Evolutionary conservation across 2,113 vertebrate genomes (phyloP), one percentile per base, ranked within the genome.

Genomic region (Embiotoca jacksoni): DNA sequence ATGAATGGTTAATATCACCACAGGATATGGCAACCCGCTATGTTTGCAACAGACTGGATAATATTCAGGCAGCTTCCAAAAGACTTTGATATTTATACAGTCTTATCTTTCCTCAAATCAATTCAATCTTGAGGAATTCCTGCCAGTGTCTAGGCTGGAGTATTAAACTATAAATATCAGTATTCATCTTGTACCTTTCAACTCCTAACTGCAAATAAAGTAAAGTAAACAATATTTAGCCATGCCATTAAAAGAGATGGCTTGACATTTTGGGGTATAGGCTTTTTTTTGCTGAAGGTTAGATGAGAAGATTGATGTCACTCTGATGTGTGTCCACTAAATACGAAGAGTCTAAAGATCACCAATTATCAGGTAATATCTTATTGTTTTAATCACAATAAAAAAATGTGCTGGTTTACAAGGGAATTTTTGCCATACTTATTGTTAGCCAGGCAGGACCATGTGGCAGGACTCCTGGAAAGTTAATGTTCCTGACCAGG

Each of bases 1-100:
- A 72, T 61, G 56, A 83, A 75, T 66, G 67, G 70, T 80, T 78
- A 49, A 72, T 78, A 66, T 75, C 64, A 5, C 75, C 59, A 55
- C 68, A 66, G 36, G 52, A 65, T 16, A 39, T 53, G 61, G n/a
- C 72, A 50, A 35, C 83, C 72, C 71, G 30, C 59, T 11, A 39
- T 56, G 67, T 57, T 23, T 16, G 11, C 71, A 71, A 58, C 59
- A 66, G 47, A 68, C 36, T 37, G 64, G 69, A 60, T 53, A 23
- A 81, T 59, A 67, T 65, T 81, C 69, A 67, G 30, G 9, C 62
- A 56, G 11, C 76, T 75, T 83, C 71, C 41, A 77, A 66, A 46
- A 75, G 10, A 71, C 63, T 56, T 23, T 41, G n/a, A 74, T 53
- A 72, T 78, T 80, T 66, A 37, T 65, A 30, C 47, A 35, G 31